Evolutionary conservation across 2,113 vertebrate species (phyloP), one percentile per base, ranked within the genome.

Genomic region (Ptilorrhoa leucosticta): DNA sequence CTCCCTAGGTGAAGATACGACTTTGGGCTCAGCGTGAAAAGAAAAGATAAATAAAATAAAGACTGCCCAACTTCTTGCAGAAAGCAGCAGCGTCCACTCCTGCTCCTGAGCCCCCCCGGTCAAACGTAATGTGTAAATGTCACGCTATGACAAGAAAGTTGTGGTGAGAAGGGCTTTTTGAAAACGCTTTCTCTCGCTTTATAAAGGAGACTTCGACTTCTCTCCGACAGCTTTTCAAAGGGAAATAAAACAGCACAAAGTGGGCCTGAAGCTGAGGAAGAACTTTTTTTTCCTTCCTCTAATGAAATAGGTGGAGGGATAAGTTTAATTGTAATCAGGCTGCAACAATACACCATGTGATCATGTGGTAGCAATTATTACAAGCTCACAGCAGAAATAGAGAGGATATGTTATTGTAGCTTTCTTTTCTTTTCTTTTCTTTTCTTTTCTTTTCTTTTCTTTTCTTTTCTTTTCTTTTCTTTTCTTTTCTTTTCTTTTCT

Each of bases 341-440:
- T 96, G 89, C 80, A 97, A 95, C 89, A 96, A 92, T 95, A 94
- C 78, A 93, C 86, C 93, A 94, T 96, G 95, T 91, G 89, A 95
- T 97, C 95, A 95, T 97, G 90, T 96, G 97, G 93, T 96, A 97
- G 65, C 88, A 97, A 97, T 97, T 97, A 96, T 96, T 95, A 93
- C 83, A 92, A 81, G 66, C 73, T 95, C 60, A 80, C 56, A 81
- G 78, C 53, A 96, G 70, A 96, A 96, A 89, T 72, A 72, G 42
- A 87, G 86, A 93, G 60, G 53, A 91, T 81, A 76, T 76, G 35
- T 71, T 70, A 70, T 39, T 88, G 61, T 45, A 87, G 53, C 23
- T 94, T 22, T 17, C 13, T 53, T 31, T 31, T 19, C 26, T 35
- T 35, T 31, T 44, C 10, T 18, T 65, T 31, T 30, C 13, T 35